phyloP scores from a whole-genome alignment of 2,888 invertebrate genomes.

The Eupithecia insigniata region DNA sequence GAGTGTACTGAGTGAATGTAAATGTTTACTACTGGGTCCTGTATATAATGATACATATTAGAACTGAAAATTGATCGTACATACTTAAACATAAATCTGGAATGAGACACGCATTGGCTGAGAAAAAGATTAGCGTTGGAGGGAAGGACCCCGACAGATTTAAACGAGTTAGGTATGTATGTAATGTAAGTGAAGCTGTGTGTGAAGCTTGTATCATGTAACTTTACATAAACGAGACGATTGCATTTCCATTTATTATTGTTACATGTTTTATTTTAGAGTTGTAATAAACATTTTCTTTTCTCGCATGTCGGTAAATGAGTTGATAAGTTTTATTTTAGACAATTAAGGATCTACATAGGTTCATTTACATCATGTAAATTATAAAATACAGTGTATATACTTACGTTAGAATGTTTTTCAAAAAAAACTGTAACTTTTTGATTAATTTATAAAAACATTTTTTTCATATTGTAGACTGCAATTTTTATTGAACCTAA shows the following conservation, averaged over 20 bases:
- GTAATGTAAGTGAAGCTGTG: neutral
- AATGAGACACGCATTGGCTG: neutral
- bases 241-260: neutral
- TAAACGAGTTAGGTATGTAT: neutral
- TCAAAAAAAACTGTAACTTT: neutral
- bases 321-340: neutral
- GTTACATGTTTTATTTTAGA: neutral
- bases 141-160: neutral
- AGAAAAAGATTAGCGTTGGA: neutral
- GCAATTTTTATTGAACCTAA: too few relatives aligned
- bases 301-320: constrained; percentile 9
- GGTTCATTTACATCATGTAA: neutral
- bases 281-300: constrained; percentile 7
- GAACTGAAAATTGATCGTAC: neutral
- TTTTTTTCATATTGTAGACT: neutral
- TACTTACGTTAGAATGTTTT: neutral
- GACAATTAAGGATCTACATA: neutral
- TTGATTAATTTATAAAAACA: too few relatives aligned
- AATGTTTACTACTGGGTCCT: neutral
- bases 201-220: neutral
- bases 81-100: too few relatives aligned
- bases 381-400: neutral
- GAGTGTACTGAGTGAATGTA: neutral
- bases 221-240: neutral
- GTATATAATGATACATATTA: neutral